Conservation (phyloP, 2,888 invertebrate species). For the Galerucella nymphaeae region DNA sequence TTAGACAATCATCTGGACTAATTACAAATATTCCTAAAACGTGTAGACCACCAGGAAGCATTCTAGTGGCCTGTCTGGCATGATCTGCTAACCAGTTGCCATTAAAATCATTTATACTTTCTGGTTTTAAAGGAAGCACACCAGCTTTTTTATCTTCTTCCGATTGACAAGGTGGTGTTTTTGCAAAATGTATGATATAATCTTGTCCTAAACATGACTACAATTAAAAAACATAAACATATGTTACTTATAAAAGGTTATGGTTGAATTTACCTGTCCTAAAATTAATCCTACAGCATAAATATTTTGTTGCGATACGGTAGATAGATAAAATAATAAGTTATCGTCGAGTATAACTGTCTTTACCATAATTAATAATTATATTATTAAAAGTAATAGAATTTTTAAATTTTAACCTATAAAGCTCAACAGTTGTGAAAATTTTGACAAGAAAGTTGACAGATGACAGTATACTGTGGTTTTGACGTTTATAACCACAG, state of each 20-base stretch:
- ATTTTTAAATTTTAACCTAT: slow-evolving; percentile 20
- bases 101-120: slow-evolving; percentile 69
- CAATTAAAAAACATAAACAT: slow-evolving; percentile 51
- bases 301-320: slow-evolving; percentile 72
- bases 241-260: slow-evolving; percentile 32
- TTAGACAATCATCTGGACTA: slow-evolving; percentile 74
- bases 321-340: slow-evolving; percentile 75
- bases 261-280: slow-evolving; percentile 75
- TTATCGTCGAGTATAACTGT: slow-evolving; percentile 76
- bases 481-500: too few relatives aligned
- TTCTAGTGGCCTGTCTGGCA: slow-evolving; percentile 86
- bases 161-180: slow-evolving; percentile 75
- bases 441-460: neutral
- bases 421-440: slow-evolving; percentile 24
- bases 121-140: slow-evolving; percentile 45
- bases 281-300: slow-evolving; percentile 81
- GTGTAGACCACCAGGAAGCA: slow-evolving; percentile 91
- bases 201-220: slow-evolving; percentile 76
- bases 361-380: slow-evolving; percentile 63
- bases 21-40: slow-evolving; percentile 85
- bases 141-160: slow-evolving; percentile 59
- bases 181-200: slow-evolving; percentile 83
- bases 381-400: slow-evolving; percentile 11
- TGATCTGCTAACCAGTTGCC: slow-evolving; percentile 82
- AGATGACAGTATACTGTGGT: too few relatives aligned